Percentiles rank a stretch among this genome's conserved stretches.
These are phyloP conservation scores for Myripristis jacobus DNA, from an alignment of 2,797 vertebrate genomes.

Conservation along the genomic window DNA sequence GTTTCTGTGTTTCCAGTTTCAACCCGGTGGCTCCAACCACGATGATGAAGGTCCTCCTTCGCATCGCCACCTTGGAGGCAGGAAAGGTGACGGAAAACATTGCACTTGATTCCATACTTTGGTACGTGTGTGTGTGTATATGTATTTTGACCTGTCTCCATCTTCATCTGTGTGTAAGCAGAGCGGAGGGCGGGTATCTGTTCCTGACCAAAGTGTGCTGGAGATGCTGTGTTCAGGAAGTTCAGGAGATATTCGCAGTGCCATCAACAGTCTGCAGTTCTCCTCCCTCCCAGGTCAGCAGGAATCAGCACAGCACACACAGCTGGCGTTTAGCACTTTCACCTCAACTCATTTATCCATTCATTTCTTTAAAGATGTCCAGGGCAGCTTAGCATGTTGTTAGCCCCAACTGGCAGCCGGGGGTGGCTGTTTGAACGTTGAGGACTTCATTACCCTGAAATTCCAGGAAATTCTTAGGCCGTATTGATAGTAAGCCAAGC, in stretches of 20 bases:
- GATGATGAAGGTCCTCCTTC: slow-evolving; percentile 92
- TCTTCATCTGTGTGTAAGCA: slow-evolving; percentile 67
- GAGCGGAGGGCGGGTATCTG: slow-evolving; percentile 81
- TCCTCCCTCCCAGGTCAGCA: slow-evolving; percentile 86
- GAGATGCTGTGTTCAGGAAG: slow-evolving; percentile 91
- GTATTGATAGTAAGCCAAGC: no score
- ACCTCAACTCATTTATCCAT: no score
- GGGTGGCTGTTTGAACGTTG: no score
- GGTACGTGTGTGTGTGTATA: neutral
- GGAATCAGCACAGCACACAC: slow-evolving; percentile 15
- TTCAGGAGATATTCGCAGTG: slow-evolving; percentile 95
- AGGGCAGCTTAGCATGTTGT: no score
- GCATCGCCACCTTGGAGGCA: slow-evolving; percentile 86
- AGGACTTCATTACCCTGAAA: no score
- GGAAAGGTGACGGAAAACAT: slow-evolving; percentile 81
- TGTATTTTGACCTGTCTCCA: slow-evolving; percentile 2
- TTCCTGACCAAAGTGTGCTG: slow-evolving; percentile 83
- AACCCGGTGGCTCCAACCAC: slow-evolving; percentile 95
- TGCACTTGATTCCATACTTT: neutral
- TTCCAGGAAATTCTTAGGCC: no score
- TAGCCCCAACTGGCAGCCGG: no score
- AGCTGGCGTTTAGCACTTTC: neutral
- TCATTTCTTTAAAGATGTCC: no score
- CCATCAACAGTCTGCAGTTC: slow-evolving; percentile 97
- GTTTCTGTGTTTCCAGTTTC: slow-evolving; percentile 84